Evolutionary conservation across 2,888 invertebrate species (phyloP).

Genomic region (Aricia artaxerxes): DNA sequence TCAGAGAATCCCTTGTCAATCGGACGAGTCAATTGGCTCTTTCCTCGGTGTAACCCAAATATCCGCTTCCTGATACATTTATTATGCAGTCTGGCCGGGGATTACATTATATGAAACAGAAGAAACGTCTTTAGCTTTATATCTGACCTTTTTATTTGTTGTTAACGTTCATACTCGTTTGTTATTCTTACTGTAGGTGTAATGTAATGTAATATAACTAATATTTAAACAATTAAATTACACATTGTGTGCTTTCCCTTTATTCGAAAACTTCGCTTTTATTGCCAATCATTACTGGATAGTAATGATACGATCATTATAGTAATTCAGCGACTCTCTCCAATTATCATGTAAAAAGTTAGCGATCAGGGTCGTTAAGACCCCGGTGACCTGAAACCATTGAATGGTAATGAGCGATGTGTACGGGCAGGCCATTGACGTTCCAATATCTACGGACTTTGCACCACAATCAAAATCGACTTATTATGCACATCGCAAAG

Average conservation of each 20-base stretch:
- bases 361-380: slow-evolving; percentile 16
- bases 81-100: slow-evolving; percentile 16
- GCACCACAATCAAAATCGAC: not conserved
- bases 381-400: slow-evolving; percentile 30
- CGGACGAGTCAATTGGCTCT: slow-evolving; percentile 27
- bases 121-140: not conserved
- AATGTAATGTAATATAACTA: not conserved
- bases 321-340: slow-evolving; percentile 7
- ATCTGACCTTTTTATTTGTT: not conserved
- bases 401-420: slow-evolving; percentile 31
- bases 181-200: not conserved
- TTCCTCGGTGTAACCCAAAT: slow-evolving; percentile 24
- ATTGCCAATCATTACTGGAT: slow-evolving; percentile 1
- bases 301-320: slow-evolving; percentile 5
- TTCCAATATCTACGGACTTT: not conserved
- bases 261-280: not conserved
- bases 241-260: not conserved
- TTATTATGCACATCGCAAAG: not conserved
- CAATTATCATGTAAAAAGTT: slow-evolving; percentile 23
- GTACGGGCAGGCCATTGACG: slow-evolving; percentile 10
- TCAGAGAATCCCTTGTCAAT: slow-evolving; percentile 25
- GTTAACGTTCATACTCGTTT: not conserved
- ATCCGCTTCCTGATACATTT: slow-evolving; percentile 12
- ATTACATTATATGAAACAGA: slow-evolving; percentile 9
- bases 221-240: not conserved